Base-by-base conservation (phyloP, 2,113 vertebrate species). In the Xiphias gladius region DNA sequence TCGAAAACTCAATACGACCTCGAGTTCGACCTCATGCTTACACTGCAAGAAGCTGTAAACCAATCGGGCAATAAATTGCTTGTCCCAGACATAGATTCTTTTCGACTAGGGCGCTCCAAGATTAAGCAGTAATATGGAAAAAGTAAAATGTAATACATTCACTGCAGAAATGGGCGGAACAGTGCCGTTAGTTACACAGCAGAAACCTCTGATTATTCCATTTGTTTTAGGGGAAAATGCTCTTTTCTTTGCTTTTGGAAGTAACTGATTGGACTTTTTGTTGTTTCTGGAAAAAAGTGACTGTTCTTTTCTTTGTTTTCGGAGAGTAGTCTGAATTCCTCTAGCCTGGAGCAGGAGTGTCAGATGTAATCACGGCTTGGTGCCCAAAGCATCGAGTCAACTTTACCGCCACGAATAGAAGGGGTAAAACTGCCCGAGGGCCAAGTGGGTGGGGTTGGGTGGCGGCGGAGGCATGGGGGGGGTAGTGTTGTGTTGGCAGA, bases 291-390 rank as follows among this genome's bases (percentile, higher is more conserved):
- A 79, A 73, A 71, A 54, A 75, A 58, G 32, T 26, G 3, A 67
- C 65, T 79, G 83, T 50, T 81, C 72, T 83, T 82, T 84, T 91
- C 79, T 88, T 91, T 84, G 75, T 89, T 84, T 71, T 86, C 80
- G 1, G 0, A 30, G 61, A 28, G 48, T 24, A 39, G 32, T 68
- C 57, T 62, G 54, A 67, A 86, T 74, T 80, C 75, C 43, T 69
- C 0, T 0, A 37, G 73, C 86, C 87, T 28, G 58, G 54, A 89
- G 89, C 86, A 8, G 7, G 37, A 59, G 59, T 90, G 92, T 93
- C 92, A 91, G 79, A 92, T 82, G 70, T 48, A 65, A 93, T 92
- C 83, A 85, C 50, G 24, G 78, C 81, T 63, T 4, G 12, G 32
- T 59, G 67, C 79, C 82, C 35, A 13, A 17, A 88, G 80, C 85